Evolutionary conservation across 1,140 invertebrate genomes (phyloP), one percentile per base, ranked within the genome.

Genomic region (Globodera rostochiensis): DNA sequence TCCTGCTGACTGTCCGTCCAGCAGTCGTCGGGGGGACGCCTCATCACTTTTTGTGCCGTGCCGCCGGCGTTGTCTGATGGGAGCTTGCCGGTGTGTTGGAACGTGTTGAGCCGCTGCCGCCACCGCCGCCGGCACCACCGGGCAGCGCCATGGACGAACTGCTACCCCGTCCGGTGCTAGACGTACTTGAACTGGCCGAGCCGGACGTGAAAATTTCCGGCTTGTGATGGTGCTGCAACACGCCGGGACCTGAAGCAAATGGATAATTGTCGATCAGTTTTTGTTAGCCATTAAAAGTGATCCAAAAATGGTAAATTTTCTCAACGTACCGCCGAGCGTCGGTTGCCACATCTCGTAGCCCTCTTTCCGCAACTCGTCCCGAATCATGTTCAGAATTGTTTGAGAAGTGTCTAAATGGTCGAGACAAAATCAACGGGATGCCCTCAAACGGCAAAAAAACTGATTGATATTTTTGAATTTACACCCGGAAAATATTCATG

Each of bases 301-400:
- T 19, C 13, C 3, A 6, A 2, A 64, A 60, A 64, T 64, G 11
- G 6, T 0, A 64, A 64, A 64, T 2, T 3, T 36, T 64, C 1
- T 6, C 13, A 64, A 64, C 45, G n/a, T n/a, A 80, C 71, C 84
- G 6, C 87, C 88, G 8, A 90, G 79, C 60, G 82, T 66, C 6
- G 87, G 87, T 67, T 89, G 87, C 88, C 88, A 89, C 78, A 89
- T 81, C 36, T 89, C 88, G 75, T 88, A 89, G 45, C 87, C 88
- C 13, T 87, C 84, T 64, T 88, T 87, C 0, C 75, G 73, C 19
- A 89, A 80, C 71, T 89, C 88, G 15, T 86, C 82, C 21, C 79
- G 81, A 36, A 89, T 89, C 88, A 89, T 89, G 53, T 84, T 82
- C 9, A 89, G 79, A n/a, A 89, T 77, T 9, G 88, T 89, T 75